Base-by-base conservation (phyloP, 1,140 invertebrate genomes). In the Pteromalus puparum region DNA sequence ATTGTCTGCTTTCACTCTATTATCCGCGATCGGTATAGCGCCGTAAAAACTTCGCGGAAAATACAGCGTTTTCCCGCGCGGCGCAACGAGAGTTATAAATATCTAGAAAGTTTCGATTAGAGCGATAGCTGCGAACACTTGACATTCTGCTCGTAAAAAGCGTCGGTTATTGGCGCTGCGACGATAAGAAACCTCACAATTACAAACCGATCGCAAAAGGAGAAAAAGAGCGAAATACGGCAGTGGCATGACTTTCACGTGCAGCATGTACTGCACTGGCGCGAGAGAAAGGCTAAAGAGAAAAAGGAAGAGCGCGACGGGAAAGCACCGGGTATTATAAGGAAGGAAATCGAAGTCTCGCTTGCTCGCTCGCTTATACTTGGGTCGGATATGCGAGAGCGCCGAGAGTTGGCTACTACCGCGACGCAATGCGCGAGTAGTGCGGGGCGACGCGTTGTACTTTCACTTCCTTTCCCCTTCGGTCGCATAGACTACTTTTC, bases 401-500 rank as follows among this genome's bases (percentile, higher is more conserved):
- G 61, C 61, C 0, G 68, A 72, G 68, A 61, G 53, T 61, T 61
- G 53, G 53, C 70, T 70, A 73, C 53, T 30, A 83, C 34, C 75
- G 75, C 75, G 73, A 81, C 84, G 78, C 74, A 82, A 73, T 79
- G 79, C 26, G 75, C 79, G 24, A 61, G 38, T 38, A 89, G 90
- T 89, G 88, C 88, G 88, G 90, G 89, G 88, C 88, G 88, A 89
- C 89, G 89, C 82, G 87, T 90, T 88, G 89, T 91, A 93, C 92
- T 93, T 93, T 93, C 92, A 93, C 92, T 93, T 92, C 92, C 90
- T 92, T 91, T 90, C 91, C 89, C 89, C 90, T 88, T 89, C 90
- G 86, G 85, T 91, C 89, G 89, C 92, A 93, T 93, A 92, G 91
- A 92, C 91, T 92, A 92, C 92, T 93, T 92, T 93, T 93, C 91